A percentile compares a stretch with the other conserved stretches of the same genome.
phyloP scores from a whole-genome alignment of 2,797 vertebrate species.

The Carapus acus region DNA sequence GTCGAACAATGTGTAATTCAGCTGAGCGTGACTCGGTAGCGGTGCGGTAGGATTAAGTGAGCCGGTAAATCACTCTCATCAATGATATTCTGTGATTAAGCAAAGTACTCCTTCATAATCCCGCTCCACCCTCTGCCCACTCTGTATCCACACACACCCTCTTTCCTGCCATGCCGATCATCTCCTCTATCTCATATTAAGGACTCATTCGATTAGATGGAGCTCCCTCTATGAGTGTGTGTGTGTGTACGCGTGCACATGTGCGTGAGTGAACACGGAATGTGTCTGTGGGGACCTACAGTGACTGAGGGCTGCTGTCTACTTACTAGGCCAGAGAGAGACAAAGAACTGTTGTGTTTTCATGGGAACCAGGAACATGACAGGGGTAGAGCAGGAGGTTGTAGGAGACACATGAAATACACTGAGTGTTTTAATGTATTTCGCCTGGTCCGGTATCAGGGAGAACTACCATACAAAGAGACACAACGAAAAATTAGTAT shows the following conservation, averaged over 20 bases:
- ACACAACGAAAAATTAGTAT: no score
- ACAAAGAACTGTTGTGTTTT: slow-evolving; percentile 65
- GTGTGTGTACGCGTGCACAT: slow-evolving; percentile 3
- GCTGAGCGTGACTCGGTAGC: neutral
- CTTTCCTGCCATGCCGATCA: neutral
- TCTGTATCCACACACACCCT: no score
- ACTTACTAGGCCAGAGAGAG: slow-evolving; percentile 45
- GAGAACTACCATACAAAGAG: no score
- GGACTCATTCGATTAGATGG: slow-evolving; percentile 27
- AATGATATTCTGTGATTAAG: slow-evolving; percentile 42
- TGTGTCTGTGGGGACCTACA: slow-evolving; percentile 39
- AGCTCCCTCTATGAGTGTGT: neutral
- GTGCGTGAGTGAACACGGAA: slow-evolving; percentile 29
- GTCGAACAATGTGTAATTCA: neutral
- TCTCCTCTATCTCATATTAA: slow-evolving; percentile 6
- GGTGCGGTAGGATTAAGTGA: slow-evolving; percentile 17
- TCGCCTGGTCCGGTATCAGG: no score
- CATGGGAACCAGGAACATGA: slow-evolving; percentile 51
- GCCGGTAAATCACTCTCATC: slow-evolving; percentile 28
- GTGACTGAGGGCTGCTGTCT: slow-evolving; percentile 42
- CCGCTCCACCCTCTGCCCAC: neutral
- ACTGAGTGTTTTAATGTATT: no score
- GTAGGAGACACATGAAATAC: slow-evolving; percentile 23
- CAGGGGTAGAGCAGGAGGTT: slow-evolving; percentile 19
- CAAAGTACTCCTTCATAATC: slow-evolving; percentile 14